Evolutionary conservation across 2,113 vertebrate species (phyloP), one percentile per base, ranked within the genome.

Genomic region (Rhinoderma darwinii): DNA sequence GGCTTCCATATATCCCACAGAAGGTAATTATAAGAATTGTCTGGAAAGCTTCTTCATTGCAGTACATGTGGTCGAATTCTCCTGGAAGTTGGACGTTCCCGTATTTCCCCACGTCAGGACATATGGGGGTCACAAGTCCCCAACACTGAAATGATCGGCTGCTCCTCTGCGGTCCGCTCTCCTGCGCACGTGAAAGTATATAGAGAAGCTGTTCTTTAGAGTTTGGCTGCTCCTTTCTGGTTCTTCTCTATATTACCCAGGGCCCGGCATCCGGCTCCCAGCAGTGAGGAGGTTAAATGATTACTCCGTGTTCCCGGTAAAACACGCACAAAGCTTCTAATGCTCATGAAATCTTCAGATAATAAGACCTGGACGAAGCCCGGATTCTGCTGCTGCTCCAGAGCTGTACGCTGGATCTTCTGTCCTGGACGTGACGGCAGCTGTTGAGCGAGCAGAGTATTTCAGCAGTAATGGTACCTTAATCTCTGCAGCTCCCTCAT

Each of bases 401-500:
- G 4, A 8, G 56, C 20, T 66, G n/a, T 20, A 39, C 25, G 7
- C 10, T n/a, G 41, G 72, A 75, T 75, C 72, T 39, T 75, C 39
- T n/a, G 72, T 75, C 25, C 35, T 18, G 39, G 41, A 22, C 44
- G 3, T 75, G 10, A 27, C 8, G 59, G 25, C n/a, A 12, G 59
- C n/a, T 63, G 59, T 30, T 63, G n/a, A 63, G 59, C 59, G 59
- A 63, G 59, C 59, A 30, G 59, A 63, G 59, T 61, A n/a, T 61
- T 25, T 27, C 59, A 61, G 59, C 59, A 61, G 59, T 61, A 61
- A 61, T 61, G 27, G 59, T 11, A 61, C n/a, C 59, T 27, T 61
- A 74, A 74, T 25, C 37, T 75, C 39, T 75, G 39, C 39, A 44
- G 72, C 72, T 43, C 39, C 37, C 72, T 75, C 72, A 75, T 75